These are phyloP conservation scores for Lasioglossum zephyrum DNA, from an alignment of 2,888 invertebrate species.

Conservation along the genomic window DNA sequence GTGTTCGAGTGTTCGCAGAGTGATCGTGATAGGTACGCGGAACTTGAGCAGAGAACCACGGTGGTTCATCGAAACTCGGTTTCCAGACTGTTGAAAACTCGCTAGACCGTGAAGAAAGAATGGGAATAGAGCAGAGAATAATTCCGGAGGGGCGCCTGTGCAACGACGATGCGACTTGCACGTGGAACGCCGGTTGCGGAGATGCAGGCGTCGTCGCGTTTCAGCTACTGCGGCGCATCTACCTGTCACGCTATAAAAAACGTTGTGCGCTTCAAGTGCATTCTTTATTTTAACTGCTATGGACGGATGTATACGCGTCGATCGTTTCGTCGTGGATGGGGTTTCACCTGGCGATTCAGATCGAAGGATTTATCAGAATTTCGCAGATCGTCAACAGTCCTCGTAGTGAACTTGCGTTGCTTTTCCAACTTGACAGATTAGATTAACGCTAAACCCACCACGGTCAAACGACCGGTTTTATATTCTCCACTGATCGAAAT, in stretches of 20 bases:
- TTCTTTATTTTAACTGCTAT: constrained; percentile 55
- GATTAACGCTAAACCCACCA: no score
- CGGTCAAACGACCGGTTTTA: no score
- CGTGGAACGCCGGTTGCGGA: constrained; percentile 13
- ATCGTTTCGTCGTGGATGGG: constrained; percentile 35
- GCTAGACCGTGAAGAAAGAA: constrained; percentile 4
- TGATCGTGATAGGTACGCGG: not conserved
- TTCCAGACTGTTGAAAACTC: not conserved
- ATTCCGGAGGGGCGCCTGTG: constrained; percentile 26
- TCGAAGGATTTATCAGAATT: not conserved
- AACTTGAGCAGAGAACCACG: not conserved
- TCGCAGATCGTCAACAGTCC: not conserved
- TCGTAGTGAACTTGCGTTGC: not conserved
- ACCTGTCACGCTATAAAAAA: constrained; percentile 36
- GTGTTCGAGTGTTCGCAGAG: not conserved
- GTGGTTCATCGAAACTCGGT: not conserved
- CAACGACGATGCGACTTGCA: not conserved
- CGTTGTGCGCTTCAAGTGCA: constrained; percentile 39
- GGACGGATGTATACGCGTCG: constrained; percentile 68
- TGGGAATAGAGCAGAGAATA: constrained; percentile 8
- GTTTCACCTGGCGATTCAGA: not conserved
- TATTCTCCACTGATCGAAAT: no score
- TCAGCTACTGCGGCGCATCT: constrained; percentile 8
- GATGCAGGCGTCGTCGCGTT: constrained; percentile 31
- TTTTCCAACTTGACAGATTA: not conserved